Conservation (phyloP, 2,797 vertebrate species). For the Nannoperca australis region DNA sequence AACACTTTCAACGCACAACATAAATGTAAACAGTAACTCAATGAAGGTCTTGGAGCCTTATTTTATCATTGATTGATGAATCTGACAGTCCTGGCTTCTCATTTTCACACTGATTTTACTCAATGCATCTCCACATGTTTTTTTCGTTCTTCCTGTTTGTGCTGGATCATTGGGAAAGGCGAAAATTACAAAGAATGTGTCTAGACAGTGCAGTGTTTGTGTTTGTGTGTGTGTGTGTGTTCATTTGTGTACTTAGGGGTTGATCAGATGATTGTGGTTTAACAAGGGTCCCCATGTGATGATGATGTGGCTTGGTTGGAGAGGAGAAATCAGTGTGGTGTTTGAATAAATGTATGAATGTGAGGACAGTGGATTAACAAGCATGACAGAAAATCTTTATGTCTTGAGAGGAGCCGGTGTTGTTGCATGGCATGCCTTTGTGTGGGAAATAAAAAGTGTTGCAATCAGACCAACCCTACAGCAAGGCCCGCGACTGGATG, state of each 20-base stretch:
- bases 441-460: slow-evolving; percentile 20
- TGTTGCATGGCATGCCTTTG: slow-evolving; percentile 14
- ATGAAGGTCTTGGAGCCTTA: not conserved
- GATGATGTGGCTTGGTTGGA: slow-evolving; percentile 33
- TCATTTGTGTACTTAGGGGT: slow-evolving; percentile 26
- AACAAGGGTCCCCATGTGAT: slow-evolving; percentile 75
- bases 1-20: not conserved
- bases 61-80: not conserved
- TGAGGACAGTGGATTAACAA: not conserved
- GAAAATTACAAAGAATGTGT: slow-evolving; percentile 44
- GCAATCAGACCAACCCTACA: slow-evolving; percentile 16
- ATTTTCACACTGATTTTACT: slow-evolving; percentile 11
- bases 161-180: slow-evolving; percentile 34
- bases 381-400: slow-evolving; percentile 15
- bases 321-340: slow-evolving; percentile 34
- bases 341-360: slow-evolving; percentile 20
- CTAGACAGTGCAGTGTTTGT: slow-evolving; percentile 35
- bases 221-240: slow-evolving; percentile 30
- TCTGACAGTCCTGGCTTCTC: slow-evolving; percentile 1
- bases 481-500: slow-evolving; percentile 1
- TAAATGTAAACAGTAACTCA: not conserved
- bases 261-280: slow-evolving; percentile 78
- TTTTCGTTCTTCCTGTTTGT: slow-evolving; percentile 32
- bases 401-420: slow-evolving; percentile 17
- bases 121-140: slow-evolving; percentile 34